Evolutionary conservation across 1,140 invertebrate species (phyloP).

Genomic region (Metopolophium dirhodum): DNA sequence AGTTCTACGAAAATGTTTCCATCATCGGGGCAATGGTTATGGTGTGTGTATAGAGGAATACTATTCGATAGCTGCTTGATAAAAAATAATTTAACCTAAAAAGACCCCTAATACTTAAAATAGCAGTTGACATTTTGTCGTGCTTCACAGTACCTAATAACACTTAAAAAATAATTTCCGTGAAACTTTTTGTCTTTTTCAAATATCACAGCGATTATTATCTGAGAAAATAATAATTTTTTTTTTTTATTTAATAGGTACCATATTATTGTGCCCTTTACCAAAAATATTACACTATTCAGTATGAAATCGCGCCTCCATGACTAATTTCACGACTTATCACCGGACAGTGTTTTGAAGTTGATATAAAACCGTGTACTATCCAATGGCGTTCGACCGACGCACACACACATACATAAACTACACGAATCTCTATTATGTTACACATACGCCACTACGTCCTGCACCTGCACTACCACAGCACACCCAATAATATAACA

Average conservation of each 20-base stretch:
- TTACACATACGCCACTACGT: not conserved
- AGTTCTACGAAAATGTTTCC: not conserved
- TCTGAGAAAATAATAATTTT: not conserved
- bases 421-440: not conserved
- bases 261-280: not conserved
- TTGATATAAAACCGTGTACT: not conserved
- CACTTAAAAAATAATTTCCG: not conserved
- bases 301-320: not conserved
- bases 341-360: not conserved
- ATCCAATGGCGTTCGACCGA: too few species aligned
- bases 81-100: not conserved
- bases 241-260: not conserved
- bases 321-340: not conserved
- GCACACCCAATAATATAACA: not conserved
- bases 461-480: not conserved
- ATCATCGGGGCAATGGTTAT: not conserved
- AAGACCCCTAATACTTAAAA: not conserved
- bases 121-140: not conserved
- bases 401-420: not conserved
- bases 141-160: not conserved
- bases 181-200: not conserved
- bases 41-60: not conserved
- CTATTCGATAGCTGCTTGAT: not conserved
- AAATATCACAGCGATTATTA: too few species aligned
- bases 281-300: not conserved